Evolutionary conservation across 35 echinoderm and acorn worm genomes (phyloP), one percentile per base, ranked within the genome.

Genomic region (Strongylocentrotus purpuratus): DNA sequence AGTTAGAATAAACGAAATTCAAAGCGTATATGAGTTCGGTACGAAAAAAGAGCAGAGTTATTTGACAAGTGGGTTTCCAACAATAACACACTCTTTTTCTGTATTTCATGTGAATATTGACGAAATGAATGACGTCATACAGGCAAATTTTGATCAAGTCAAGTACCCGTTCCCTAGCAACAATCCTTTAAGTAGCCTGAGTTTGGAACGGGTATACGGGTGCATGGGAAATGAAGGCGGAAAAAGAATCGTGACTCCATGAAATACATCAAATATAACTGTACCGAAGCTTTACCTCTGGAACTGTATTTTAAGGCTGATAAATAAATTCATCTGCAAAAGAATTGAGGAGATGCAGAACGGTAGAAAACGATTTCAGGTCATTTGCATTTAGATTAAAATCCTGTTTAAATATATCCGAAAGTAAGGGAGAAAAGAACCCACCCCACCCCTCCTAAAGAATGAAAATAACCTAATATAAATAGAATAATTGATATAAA

Each of bases 111-210:
- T 46, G 87, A 89, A 89, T 89, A 89, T 89, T 45, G 87, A 89
- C 87, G 87, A 89, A 31, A 89, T 46, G 45, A 33, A 41, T 89
- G 32, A 89, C 87, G 87, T 89, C 87, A 89, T 89, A 31, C 87
- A 32, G 15, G 32, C 87, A 33, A 28, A 18, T 41, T 89, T 89
- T 89, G 32, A 89, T 89, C 32, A 89, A 89, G n/a, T 89, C 87
- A 89, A 89, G 87, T 89, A 31, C 87, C 31, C 87, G 87, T 89
- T 89, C 15, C 87, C 33, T 45, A 89, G 87, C 87, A 89, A 89
- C 87, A 46, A 89, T 33, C 32, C 45, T 89, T 89, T 89, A 89
- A 89, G 87, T 41, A 89, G 87, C 31, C 25, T n/a, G 65, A 28
- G 65, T 28, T 78, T 7, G n/a, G 65, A 78, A 78, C n/a, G 65